Evolutionary conservation across 1,140 invertebrate species (phyloP), one percentile per base, ranked within the genome.

Genomic region (Orchesella cincta): DNA sequence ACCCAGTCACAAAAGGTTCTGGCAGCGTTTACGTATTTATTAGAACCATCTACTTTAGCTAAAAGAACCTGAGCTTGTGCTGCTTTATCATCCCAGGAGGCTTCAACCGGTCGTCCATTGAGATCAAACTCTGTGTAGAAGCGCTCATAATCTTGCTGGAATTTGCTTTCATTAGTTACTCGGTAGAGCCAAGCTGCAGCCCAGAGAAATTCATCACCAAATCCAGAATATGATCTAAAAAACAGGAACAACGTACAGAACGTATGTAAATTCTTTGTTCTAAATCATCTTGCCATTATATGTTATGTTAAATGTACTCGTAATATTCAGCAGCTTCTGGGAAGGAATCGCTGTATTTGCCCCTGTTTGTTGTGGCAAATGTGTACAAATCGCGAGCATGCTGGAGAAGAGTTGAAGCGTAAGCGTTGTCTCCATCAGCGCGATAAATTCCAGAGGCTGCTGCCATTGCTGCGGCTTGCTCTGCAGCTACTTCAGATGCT

Each of bases 131-230:
- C 74, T 0, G 20, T 57, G 73, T 74, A 78, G 16, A 16, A 71
- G 8, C 34, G 67, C 29, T 73, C 2, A 52, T 75, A 71, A n/a
- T 78, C 77, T 14, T 29, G 2, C 33, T 67, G 2, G 36, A 75
- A 78, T 29, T 31, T 31, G 0, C 8, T 12, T 8, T 71, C 67
- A 20, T 86, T 87, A 0, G 89, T 90, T 5, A 89, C 89, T 70
- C 87, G 86, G 84, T 87, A 90, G 3, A 91, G 84, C 90, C 90
- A 91, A 1, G 86, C 84, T 0, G 89, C 89, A 0, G 89, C 89
- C 89, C 90, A 91, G 0, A 87, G 86, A 72, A 91, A 83, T 77
- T 91, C 90, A 80, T 91, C 90, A 0, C 87, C 88, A 78, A 89
- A 90, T 71, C 87, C 88, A 0, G 67, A 71, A 33, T 71, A 71